Evolutionary conservation across 2,888 invertebrate species (phyloP).

Genomic region (Thysanoteuthis rhombus): DNA sequence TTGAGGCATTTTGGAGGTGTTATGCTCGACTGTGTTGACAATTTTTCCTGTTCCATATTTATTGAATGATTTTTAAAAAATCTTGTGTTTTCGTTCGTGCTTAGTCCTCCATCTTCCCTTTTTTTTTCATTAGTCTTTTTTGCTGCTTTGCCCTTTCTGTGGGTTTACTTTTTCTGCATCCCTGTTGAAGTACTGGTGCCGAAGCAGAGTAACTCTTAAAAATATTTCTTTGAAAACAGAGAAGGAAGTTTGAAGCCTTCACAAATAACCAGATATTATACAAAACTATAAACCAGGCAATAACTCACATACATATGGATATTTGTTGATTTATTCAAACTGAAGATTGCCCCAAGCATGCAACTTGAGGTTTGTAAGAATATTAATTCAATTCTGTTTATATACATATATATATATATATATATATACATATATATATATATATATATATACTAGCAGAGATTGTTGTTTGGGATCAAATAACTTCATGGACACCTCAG

Average conservation of each 20-base stretch:
- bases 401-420: not conserved
- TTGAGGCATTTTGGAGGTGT: not conserved
- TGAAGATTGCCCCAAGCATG: too few species aligned
- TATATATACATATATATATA: not conserved
- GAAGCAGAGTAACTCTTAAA: not conserved
- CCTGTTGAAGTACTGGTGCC: not conserved
- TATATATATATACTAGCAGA: too few species aligned
- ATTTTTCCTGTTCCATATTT: not conserved
- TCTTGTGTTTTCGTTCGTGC: not conserved
- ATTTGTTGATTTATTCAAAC: not conserved
- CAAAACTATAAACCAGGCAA: not conserved
- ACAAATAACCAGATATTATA: not conserved
- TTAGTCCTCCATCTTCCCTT: not conserved
- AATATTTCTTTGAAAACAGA: not conserved
- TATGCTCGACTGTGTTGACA: conserved; percentile 12
- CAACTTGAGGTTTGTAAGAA: too few species aligned
- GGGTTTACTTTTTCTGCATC: not conserved
- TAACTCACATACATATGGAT: not conserved
- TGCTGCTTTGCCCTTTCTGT: not conserved
- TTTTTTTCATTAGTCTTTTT: not conserved
- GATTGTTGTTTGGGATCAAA: too few species aligned
- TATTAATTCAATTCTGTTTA: not conserved
- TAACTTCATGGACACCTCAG: too few species aligned
- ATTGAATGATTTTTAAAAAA: not conserved
- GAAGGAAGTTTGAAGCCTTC: too few species aligned